A percentile compares a stretch with the other conserved stretches of the same genome.
Conservation (phyloP, 2,113 vertebrate species). For the Bambusicola thoracicus region DNA sequence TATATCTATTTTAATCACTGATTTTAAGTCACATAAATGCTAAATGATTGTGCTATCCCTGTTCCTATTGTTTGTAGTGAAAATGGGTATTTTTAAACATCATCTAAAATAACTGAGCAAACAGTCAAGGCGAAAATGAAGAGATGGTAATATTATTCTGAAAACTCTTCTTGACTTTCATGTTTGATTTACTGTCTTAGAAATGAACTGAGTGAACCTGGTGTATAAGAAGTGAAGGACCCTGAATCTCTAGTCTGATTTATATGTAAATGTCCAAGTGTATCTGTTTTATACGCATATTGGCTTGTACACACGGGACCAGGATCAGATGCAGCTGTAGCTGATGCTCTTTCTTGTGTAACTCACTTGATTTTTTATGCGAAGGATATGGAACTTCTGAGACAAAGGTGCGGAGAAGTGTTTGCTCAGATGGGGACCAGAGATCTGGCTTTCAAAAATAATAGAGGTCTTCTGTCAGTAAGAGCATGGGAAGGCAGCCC, state of each 20-base stretch:
- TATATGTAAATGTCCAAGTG: neutral
- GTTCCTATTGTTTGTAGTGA: neutral
- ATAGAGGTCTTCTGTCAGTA: neutral
- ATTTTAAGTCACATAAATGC: neutral
- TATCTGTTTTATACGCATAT: neutral
- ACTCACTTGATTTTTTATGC: neutral
- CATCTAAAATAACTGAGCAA: neutral
- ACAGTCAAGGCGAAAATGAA: neutral
- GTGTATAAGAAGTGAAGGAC: neutral
- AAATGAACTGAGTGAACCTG: neutral
- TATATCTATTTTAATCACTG: neutral
- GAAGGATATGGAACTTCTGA: neutral
- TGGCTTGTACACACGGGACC: too few species aligned
- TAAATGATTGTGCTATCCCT: neutral
- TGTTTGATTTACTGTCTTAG: neutral
- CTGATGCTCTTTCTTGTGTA: neutral
- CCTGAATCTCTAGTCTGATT: fast-evolving
- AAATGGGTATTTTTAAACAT: neutral
- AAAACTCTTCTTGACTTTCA: neutral
- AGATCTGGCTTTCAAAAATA: neutral
- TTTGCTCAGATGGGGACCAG: neutral
- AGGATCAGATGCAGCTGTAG: neutral
- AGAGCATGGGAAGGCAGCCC: neutral
- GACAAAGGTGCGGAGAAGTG: neutral
- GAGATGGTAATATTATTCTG: neutral